A percentile compares a stretch with the other conserved stretches of the same genome.
Evolutionary conservation across 2,888 invertebrate species (phyloP).

Genomic region (Deilephila elpenor): DNA sequence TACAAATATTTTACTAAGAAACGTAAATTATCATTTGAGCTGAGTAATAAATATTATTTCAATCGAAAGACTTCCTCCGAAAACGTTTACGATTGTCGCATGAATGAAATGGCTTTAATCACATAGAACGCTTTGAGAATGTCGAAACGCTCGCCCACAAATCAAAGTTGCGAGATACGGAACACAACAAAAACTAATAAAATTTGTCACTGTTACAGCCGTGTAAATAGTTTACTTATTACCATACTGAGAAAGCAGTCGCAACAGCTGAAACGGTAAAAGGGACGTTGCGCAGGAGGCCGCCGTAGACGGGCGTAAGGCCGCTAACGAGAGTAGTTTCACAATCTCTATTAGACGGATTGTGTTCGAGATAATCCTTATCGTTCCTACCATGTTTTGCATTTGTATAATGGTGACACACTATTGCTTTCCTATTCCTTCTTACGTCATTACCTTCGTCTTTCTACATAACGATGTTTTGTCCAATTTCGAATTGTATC

Average conservation of each 20-base stretch:
- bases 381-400: slow-evolving; percentile 21
- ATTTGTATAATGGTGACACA: slow-evolving; percentile 2
- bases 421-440: slow-evolving; percentile 1
- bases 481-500: background rate
- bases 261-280: slow-evolving; percentile 50
- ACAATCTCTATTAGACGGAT: slow-evolving; percentile 38
- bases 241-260: slow-evolving; percentile 55
- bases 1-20: background rate
- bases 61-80: background rate
- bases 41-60: background rate
- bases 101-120: background rate
- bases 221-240: slow-evolving; percentile 48
- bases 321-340: slow-evolving; percentile 41
- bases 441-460: background rate
- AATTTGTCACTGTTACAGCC: slow-evolving; percentile 50
- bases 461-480: background rate
- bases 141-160: slow-evolving; percentile 14
- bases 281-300: slow-evolving; percentile 50
- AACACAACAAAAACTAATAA: slow-evolving; percentile 35
- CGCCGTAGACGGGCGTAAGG: slow-evolving; percentile 52
- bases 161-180: slow-evolving; percentile 27
- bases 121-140: slow-evolving; percentile 13
- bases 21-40: background rate
- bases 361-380: slow-evolving; percentile 28
- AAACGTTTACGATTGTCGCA: background rate